Conservation (phyloP, 2,888 invertebrate genomes). For the Pharmacophagus antenor region DNA sequence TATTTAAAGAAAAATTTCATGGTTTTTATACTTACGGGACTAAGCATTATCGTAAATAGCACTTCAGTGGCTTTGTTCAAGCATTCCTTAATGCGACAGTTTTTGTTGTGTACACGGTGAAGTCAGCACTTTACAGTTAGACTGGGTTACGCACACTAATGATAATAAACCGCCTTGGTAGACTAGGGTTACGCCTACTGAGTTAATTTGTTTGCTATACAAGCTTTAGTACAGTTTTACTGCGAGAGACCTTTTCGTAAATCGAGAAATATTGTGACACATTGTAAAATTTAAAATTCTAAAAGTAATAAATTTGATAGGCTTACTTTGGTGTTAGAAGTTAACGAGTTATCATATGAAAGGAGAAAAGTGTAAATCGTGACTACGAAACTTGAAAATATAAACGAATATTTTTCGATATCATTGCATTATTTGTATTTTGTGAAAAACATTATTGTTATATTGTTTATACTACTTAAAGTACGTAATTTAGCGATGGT, state of each 20-base stretch:
- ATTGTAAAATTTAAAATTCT: neutral
- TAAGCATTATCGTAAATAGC: conserved; percentile 4
- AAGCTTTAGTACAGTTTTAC: conserved; percentile 29
- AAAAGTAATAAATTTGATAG: neutral
- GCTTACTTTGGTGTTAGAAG: neutral
- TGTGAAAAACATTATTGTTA: too few species aligned
- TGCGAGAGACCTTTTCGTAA: neutral
- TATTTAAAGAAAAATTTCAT: neutral
- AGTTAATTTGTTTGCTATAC: conserved; percentile 30
- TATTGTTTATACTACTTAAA: too few species aligned
- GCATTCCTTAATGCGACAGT: conserved; percentile 31
- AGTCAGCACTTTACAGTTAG: conserved; percentile 49
- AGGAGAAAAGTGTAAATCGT: too few species aligned
- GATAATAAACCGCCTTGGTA: conserved; percentile 16
- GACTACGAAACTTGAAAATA: too few species aligned
- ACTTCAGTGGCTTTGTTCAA: conserved; percentile 1
- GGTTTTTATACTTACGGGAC: neutral
- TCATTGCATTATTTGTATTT: too few species aligned
- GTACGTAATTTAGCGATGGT: too few species aligned
- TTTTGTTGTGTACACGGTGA: conserved; percentile 52
- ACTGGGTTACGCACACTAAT: conserved; percentile 41
- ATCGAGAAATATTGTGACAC: neutral
- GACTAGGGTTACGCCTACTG: conserved; percentile 33
- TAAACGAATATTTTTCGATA: too few species aligned
- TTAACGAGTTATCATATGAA: neutral